A percentile compares a stretch with the other conserved stretches of the same genome.
Evolutionary conservation across 2,113 vertebrate genomes (phyloP).

Genomic region (Sorex araneus): DNA sequence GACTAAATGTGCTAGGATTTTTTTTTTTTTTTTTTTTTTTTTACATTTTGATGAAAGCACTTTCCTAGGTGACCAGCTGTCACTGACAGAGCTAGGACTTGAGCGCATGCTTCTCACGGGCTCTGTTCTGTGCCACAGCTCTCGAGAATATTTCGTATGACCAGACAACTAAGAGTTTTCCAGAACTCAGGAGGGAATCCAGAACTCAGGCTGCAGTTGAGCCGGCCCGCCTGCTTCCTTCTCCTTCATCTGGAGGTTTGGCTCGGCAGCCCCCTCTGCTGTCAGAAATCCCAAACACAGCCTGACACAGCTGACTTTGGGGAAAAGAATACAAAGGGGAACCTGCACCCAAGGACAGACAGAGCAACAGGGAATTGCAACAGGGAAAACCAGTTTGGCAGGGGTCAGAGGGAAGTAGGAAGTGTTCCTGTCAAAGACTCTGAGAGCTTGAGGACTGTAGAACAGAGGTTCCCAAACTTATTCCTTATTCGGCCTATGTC

Average conservation of each 20-base stretch:
- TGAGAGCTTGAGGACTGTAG: background rate
- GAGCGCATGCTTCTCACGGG: background rate
- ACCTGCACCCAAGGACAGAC: too few species aligned
- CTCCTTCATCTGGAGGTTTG: conserved; percentile 32
- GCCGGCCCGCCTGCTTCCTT: background rate
- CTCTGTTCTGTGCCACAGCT: conserved; percentile 14
- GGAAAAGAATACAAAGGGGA: background rate
- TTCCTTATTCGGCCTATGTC: too few species aligned
- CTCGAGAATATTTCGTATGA: background rate
- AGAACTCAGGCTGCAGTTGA: background rate
- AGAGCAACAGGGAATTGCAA: accelerated
- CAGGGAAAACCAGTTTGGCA: background rate
- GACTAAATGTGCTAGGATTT: background rate
- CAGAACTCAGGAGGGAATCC: background rate
- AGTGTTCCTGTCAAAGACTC: background rate
- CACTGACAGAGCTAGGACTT: background rate
- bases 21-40: background rate
- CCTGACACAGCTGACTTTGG: background rate
- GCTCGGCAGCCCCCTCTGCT: conserved; percentile 76
- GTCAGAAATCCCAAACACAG: conserved; percentile 19
- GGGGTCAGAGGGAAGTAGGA: background rate
- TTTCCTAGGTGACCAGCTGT: conserved; percentile 22
- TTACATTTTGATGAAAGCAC: background rate
- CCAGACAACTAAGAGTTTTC: background rate
- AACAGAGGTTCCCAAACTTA: background rate